Percentiles rank a stretch among this genome's conserved stretches.
Conservation (phyloP, 2,113 vertebrate species). For the Sialia sialis region DNA sequence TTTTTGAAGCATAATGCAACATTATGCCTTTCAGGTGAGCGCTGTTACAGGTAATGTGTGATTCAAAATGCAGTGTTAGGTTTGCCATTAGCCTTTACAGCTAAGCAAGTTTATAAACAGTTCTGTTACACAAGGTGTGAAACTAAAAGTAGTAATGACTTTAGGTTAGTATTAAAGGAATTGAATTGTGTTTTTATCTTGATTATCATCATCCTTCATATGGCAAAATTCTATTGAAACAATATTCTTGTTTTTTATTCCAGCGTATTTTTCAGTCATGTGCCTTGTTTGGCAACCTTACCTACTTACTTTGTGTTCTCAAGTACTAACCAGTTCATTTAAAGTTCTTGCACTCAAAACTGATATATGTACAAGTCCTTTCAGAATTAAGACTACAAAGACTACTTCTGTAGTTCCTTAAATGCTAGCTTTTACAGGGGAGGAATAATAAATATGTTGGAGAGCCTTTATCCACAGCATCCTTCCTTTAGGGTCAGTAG, state of each 20-base stretch:
- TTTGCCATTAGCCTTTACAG: background rate
- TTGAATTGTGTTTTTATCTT: background rate
- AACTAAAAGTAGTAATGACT: background rate
- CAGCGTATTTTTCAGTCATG: background rate
- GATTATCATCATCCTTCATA: background rate
- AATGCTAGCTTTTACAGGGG: background rate
- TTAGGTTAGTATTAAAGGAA: background rate
- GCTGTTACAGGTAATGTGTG: background rate
- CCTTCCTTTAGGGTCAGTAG: background rate
- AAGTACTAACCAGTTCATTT: background rate
- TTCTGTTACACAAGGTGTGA: background rate
- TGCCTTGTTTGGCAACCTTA: background rate
- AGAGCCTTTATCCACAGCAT: background rate
- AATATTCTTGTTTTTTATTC: background rate
- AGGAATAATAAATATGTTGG: background rate
- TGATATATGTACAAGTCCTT: background rate
- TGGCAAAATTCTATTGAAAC: background rate
- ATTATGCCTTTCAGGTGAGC: background rate
- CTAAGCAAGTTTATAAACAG: background rate
- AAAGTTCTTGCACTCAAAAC: background rate
- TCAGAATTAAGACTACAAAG: background rate
- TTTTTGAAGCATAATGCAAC: background rate
- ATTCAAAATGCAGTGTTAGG: background rate
- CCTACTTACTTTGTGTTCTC: background rate
- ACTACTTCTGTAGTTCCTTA: background rate